phyloP scores from a whole-genome alignment of 2,888 invertebrate genomes.

The Ctena decussata region DNA sequence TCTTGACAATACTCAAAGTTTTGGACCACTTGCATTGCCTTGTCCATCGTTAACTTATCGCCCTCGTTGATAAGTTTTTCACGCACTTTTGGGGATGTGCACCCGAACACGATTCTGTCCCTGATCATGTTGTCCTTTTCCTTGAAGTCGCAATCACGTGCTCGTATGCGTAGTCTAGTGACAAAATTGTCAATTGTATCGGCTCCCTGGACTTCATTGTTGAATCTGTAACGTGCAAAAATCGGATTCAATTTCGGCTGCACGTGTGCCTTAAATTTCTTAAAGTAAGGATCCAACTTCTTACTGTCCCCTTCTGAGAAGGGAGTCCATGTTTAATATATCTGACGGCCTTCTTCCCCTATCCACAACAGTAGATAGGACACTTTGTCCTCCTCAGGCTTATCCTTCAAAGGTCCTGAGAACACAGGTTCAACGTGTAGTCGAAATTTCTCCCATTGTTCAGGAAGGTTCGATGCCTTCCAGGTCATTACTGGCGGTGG shows the following conservation, averaged over 20 bases:
- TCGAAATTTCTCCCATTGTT: not conserved
- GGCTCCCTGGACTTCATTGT: conserved; percentile 22
- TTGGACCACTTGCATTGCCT: conserved; percentile 25
- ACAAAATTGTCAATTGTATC: conserved; percentile 1
- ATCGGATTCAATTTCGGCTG: conserved; percentile 3
- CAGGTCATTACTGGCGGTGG: not conserved
- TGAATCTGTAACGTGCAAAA: conserved; percentile 30
- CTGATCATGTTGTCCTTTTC: conserved; percentile 23
- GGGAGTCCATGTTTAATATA: not conserved
- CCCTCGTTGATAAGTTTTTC: conserved; percentile 30
- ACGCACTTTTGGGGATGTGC: not conserved
- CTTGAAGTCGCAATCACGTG: conserved; percentile 4
- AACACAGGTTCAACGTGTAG: not conserved
- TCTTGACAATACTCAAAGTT: conserved; percentile 15
- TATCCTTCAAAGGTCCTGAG: not conserved
- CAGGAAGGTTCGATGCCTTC: not conserved
- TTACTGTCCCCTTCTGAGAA: not conserved
- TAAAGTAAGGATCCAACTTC: not conserved
- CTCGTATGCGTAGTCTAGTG: not conserved
- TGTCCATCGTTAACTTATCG: conserved; percentile 5
- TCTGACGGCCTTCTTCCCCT: not conserved
- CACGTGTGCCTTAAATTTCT: not conserved
- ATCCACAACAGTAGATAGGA: no score
- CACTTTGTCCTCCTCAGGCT: not conserved
- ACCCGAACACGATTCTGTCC: conserved; percentile 22